These are phyloP conservation scores for Maconellicoccus hirsutus DNA, from an alignment of 1,140 invertebrate genomes.

Conservation along the genomic window DNA sequence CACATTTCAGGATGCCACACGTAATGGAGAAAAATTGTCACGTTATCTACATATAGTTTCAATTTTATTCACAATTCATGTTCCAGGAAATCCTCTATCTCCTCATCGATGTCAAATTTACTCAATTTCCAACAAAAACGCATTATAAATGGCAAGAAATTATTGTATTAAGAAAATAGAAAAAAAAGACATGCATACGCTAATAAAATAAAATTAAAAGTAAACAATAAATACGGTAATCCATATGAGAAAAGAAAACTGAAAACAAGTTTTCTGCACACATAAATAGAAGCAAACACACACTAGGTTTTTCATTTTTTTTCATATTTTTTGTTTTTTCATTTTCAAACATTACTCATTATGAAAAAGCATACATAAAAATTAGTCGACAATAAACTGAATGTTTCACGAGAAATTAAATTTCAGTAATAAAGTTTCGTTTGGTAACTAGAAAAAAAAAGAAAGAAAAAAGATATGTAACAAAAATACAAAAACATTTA, in stretches of 20 bases:
- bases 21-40: too few species aligned
- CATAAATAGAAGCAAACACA: background rate
- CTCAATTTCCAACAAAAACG: background rate
- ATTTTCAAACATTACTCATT: background rate
- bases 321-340: too few species aligned
- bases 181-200: background rate
- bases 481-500: background rate
- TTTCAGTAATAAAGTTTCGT: conserved; percentile 2
- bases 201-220: background rate
- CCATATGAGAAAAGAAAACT: background rate
- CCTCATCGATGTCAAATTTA: too few species aligned
- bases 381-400: background rate
- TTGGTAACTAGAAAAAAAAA: conserved; percentile 10
- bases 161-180: background rate
- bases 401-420: background rate
- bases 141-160: background rate
- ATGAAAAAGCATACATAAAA: background rate
- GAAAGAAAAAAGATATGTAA: background rate
- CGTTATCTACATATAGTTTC: too few species aligned
- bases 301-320: background rate
- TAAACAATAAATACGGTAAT: background rate
- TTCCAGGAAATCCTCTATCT: too few species aligned
- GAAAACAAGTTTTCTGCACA: background rate
- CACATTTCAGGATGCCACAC: too few species aligned
- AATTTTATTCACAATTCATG: too few species aligned